Evolutionary conservation across 2,113 vertebrate species (phyloP).

Genomic region (Caretta caretta): DNA sequence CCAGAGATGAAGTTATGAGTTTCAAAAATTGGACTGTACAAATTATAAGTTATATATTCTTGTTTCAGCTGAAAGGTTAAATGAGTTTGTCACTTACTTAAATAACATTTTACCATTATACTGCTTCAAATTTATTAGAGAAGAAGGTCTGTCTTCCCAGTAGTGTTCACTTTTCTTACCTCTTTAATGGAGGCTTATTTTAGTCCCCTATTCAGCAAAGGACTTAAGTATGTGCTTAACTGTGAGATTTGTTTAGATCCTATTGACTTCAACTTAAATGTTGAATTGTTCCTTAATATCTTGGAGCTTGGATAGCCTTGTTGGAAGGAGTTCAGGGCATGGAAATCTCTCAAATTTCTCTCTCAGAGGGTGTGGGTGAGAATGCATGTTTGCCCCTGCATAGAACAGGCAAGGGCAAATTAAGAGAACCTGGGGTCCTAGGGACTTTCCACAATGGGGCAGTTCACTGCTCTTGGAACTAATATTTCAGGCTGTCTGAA

Average conservation of each 20-base stretch:
- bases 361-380: not conserved
- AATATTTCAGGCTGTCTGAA: not conserved
- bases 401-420: not conserved
- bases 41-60: not conserved
- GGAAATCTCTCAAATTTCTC: not conserved
- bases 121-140: not conserved
- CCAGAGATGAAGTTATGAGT: not conserved
- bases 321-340: not conserved
- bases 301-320: not conserved
- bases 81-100: not conserved
- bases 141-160: not conserved
- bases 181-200: slow-evolving; percentile 41
- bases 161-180: not conserved
- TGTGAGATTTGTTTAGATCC: not conserved
- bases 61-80: slow-evolving; percentile 32
- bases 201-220: slow-evolving; percentile 10
- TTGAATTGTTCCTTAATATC: not conserved
- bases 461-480: not conserved
- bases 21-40: not conserved
- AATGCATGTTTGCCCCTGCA: not conserved
- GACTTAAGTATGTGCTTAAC: not conserved
- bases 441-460: not conserved
- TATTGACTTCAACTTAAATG: not conserved
- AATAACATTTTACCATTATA: slow-evolving; percentile 14
- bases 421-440: not conserved